Percentiles rank a stretch among this genome's conserved stretches.
Evolutionary conservation across 2,797 vertebrate species (phyloP).

Genomic region (Cyprinella venusta): DNA sequence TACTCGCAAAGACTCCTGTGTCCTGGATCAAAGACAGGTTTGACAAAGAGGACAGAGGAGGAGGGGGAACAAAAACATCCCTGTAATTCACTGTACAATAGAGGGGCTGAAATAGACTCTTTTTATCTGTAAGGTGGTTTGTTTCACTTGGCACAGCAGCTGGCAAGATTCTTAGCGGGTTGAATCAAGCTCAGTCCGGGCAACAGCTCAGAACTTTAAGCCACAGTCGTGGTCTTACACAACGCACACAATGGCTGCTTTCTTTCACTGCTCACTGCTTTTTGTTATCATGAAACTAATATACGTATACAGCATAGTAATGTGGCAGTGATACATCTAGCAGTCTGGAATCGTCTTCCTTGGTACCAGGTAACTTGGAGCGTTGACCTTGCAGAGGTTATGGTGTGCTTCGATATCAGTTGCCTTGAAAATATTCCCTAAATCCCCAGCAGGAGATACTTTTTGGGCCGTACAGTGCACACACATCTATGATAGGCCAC

Average conservation of each 20-base stretch:
- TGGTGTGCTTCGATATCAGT: constrained; percentile 15
- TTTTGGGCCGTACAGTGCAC: constrained; percentile 29
- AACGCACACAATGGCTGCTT: constrained; percentile 47
- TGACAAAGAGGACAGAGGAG: constrained; percentile 50
- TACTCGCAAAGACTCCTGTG: constrained; percentile 55
- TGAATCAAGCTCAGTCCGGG: constrained; percentile 37
- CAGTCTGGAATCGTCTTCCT: background rate
- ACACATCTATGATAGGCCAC: constrained; percentile 23
- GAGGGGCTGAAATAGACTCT: constrained; percentile 57
- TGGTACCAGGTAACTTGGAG: background rate
- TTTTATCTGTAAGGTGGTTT: constrained; percentile 56
- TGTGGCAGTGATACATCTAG: background rate
- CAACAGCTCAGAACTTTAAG: constrained; percentile 38
- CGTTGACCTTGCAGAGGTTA: constrained; percentile 6
- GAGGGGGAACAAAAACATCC: constrained; percentile 56
- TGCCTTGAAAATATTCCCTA: constrained; percentile 45
- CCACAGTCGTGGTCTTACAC: constrained; percentile 21
- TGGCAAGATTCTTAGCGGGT: constrained; percentile 40
- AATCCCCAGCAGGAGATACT: constrained; percentile 30
- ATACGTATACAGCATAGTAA: background rate
- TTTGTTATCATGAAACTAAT: background rate
- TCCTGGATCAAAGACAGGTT: constrained; percentile 51
- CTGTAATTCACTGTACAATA: constrained; percentile 56
- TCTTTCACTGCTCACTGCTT: constrained; percentile 33
- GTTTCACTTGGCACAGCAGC: constrained; percentile 53